These are phyloP conservation scores for Ditula angustiorana DNA, from an alignment of 2,888 invertebrate species.

Conservation along the genomic window DNA sequence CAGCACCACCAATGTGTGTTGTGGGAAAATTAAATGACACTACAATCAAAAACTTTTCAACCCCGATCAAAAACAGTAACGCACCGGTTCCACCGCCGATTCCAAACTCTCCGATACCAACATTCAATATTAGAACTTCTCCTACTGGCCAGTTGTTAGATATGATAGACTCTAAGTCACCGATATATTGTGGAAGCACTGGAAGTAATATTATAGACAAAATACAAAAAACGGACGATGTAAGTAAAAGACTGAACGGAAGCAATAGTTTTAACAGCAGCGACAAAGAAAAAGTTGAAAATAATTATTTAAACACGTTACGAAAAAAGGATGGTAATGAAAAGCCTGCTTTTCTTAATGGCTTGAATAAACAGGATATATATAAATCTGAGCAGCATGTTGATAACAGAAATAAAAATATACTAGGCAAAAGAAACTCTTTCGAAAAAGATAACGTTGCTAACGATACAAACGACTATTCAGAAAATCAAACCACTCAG, in stretches of 20 bases:
- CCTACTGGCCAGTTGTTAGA: slow-evolving; percentile 61
- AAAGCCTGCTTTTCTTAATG: slow-evolving; percentile 64
- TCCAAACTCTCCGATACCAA: slow-evolving; percentile 73
- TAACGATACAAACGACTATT: slow-evolving; percentile 49
- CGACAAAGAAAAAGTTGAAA: slow-evolving; percentile 68
- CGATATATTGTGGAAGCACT: slow-evolving; percentile 45
- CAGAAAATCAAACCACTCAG: slow-evolving; percentile 50
- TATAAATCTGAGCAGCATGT: slow-evolving; percentile 60
- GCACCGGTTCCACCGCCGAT: slow-evolving; percentile 72
- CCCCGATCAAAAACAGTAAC: slow-evolving; percentile 50
- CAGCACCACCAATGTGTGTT: slow-evolving; percentile 45
- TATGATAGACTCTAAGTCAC: slow-evolving; percentile 40
- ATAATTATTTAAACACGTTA: slow-evolving; percentile 59
- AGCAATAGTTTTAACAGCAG: slow-evolving; percentile 64
- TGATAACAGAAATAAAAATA: slow-evolving; percentile 68
- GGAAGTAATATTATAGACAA: slow-evolving; percentile 43
- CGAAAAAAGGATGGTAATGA: slow-evolving; percentile 61
- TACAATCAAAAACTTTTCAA: slow-evolving; percentile 42
- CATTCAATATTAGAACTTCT: slow-evolving; percentile 54
- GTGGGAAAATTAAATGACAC: slow-evolving; percentile 39
- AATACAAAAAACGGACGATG: slow-evolving; percentile 49
- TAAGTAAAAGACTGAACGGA: slow-evolving; percentile 61
- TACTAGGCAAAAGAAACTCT: slow-evolving; percentile 71
- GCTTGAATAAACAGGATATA: slow-evolving; percentile 58
- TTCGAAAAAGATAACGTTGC: slow-evolving; percentile 67